Evolutionary conservation across 2,888 invertebrate genomes (phyloP), one percentile per base, ranked within the genome.

Genomic region (Amaurobius ferox): DNA sequence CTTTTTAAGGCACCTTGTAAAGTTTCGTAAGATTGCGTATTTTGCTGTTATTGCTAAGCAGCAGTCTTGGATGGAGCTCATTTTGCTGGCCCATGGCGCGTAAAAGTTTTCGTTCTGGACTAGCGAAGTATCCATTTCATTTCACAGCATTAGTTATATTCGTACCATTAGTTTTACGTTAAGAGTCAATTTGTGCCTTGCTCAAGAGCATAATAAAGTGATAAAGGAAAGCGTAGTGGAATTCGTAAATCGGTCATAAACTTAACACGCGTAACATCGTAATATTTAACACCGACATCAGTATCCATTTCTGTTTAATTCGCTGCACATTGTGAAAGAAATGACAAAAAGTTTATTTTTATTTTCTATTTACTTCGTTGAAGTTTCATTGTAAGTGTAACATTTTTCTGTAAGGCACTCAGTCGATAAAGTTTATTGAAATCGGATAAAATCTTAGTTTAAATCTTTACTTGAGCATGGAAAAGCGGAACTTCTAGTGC

Each of bases 151-250:
- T 83, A 83, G 83, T 77, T 83, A 83, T 77, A 71, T 77, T 71
- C 83, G 77, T 83, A 48, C 83, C 83, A 83, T 83, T 83, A 83
- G 77, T 77, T 83, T 77, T 83, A 66, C 66, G 83, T 83, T 83
- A 83, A 83, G 77, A 76, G 71, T 77, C 83, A 83, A 83, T 83
- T 83, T 77, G 48, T 44, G 70, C 77, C 66, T 35, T 66, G 76
- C 83, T 71, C 77, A 55, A 77, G 71, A 76, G 76, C 68, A 83
- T 83, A 83, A 83, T 83, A 83, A 83, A 83, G 83, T 71, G 77
- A 77, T 83, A 71, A 83, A 48, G 71, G 71, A 39, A 29, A 28
- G 29, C 44, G 48, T 39, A 68, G 67, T 44, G 48, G 76, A 76
- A 70, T 71, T 66, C 71, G 71, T 55, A 71, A 77, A 83, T 83